Evolutionary conservation across 2,113 vertebrate genomes (phyloP).

Genomic region (Budorcas taxicolor): DNA sequence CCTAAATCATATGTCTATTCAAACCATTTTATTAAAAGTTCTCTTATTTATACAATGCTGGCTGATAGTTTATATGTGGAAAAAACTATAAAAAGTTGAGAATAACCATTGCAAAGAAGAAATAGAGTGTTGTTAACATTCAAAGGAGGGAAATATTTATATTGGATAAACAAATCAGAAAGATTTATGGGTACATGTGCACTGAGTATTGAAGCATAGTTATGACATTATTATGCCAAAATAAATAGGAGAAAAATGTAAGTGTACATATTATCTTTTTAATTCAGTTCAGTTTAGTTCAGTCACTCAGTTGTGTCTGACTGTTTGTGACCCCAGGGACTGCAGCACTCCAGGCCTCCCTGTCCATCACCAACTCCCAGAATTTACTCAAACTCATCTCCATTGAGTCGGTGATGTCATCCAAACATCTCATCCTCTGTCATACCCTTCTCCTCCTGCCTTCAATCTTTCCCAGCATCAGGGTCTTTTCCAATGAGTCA

Average conservation of each 20-base stretch:
- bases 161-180: not conserved
- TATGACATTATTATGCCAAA: not conserved
- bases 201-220: not conserved
- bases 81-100: not conserved
- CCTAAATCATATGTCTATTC: not conserved
- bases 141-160: not conserved
- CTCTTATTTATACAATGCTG: not conserved
- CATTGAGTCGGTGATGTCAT: rapidly evolving
- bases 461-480: not conserved
- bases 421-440: not conserved
- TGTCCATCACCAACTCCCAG: not conserved
- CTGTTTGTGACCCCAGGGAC: not conserved
- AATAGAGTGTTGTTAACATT: not conserved
- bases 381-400: not conserved
- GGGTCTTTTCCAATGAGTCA: not conserved
- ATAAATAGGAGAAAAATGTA: not conserved
- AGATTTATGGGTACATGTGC: not conserved
- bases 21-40: not conserved
- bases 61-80: not conserved
- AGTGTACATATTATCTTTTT: not conserved
- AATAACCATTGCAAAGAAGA: not conserved
- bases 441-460: not conserved
- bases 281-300: not conserved
- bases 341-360: not conserved
- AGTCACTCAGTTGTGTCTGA: not conserved